phyloP scores from a whole-genome alignment of 1,140 invertebrate genomes.

The Heliothis virescens region DNA sequence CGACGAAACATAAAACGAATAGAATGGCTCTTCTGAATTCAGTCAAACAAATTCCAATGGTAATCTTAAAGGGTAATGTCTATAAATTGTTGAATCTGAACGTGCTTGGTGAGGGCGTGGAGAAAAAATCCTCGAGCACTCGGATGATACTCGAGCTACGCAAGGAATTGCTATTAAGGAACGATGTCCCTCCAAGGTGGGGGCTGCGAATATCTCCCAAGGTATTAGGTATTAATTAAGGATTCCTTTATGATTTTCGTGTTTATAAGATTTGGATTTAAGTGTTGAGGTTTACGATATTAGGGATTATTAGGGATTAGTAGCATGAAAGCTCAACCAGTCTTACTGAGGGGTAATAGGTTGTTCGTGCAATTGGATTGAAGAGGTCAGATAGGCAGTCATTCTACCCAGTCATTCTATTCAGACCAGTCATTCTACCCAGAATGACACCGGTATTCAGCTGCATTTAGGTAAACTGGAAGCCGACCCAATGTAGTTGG shows the following conservation, averaged over 20 bases:
- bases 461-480: too few relatives aligned
- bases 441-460: too few relatives aligned
- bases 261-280: background rate
- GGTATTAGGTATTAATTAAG: background rate
- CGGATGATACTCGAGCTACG: slow-evolving; percentile 17
- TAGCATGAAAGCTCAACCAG: too few relatives aligned
- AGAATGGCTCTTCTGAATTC: slow-evolving; percentile 20
- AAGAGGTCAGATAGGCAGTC: too few relatives aligned
- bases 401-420: too few relatives aligned
- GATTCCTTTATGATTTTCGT: slow-evolving; percentile 2
- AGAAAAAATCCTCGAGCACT: slow-evolving; percentile 20
- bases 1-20: slow-evolving; percentile 11
- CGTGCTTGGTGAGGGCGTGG: slow-evolving; percentile 11
- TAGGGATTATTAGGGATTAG: background rate
- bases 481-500: too few relatives aligned
- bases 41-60: slow-evolving; percentile 38
- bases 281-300: background rate
- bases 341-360: too few relatives aligned
- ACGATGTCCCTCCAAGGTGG: slow-evolving; percentile 1
- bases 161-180: slow-evolving; percentile 34
- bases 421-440: too few relatives aligned
- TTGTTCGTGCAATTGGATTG: too few relatives aligned
- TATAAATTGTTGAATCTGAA: slow-evolving; percentile 31
- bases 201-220: background rate
- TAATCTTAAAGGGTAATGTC: slow-evolving; percentile 39